phyloP scores from a whole-genome alignment of 2,888 invertebrate genomes.

The Ecliptopera silaceata region DNA sequence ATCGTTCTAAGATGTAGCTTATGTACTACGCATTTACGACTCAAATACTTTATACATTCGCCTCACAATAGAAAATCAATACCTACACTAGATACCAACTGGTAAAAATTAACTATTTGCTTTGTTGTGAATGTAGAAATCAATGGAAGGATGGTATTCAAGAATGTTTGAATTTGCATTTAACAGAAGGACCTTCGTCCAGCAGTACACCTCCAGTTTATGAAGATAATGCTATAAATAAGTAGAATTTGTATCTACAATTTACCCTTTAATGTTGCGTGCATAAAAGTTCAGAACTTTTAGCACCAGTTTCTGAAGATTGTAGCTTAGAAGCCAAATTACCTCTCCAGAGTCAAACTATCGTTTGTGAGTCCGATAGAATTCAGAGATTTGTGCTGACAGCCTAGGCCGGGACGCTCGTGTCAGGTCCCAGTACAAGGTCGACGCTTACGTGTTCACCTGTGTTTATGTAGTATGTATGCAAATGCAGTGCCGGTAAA shows the following conservation, averaged over 20 bases:
- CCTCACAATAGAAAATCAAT: no score
- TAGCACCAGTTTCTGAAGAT: constrained; percentile 5
- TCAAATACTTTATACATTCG: no score
- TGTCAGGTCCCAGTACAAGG: constrained; percentile 46
- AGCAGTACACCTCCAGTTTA: neutral
- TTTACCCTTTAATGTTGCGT: constrained; percentile 21
- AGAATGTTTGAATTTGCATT: no score
- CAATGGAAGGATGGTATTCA: no score
- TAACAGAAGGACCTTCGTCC: neutral
- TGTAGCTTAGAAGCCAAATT: neutral
- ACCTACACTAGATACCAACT: no score
- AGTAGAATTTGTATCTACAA: constrained; percentile 5
- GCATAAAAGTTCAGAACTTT: constrained; percentile 41
- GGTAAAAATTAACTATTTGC: no score
- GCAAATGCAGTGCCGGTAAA: constrained; percentile 30
- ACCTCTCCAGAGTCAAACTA: no score
- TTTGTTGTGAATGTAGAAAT: no score
- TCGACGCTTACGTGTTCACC: constrained; percentile 30
- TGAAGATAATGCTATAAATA: constrained; percentile 8
- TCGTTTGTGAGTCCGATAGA: no score
- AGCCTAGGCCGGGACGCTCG: constrained; percentile 42
- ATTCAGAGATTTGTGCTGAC: neutral
- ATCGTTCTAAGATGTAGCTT: neutral
- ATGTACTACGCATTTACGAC: no score
- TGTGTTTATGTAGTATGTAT: constrained; percentile 7